Evolutionary conservation across 2,888 invertebrate genomes (phyloP), one percentile per base, ranked within the genome.

Genomic region (Volucella bombylans): DNA sequence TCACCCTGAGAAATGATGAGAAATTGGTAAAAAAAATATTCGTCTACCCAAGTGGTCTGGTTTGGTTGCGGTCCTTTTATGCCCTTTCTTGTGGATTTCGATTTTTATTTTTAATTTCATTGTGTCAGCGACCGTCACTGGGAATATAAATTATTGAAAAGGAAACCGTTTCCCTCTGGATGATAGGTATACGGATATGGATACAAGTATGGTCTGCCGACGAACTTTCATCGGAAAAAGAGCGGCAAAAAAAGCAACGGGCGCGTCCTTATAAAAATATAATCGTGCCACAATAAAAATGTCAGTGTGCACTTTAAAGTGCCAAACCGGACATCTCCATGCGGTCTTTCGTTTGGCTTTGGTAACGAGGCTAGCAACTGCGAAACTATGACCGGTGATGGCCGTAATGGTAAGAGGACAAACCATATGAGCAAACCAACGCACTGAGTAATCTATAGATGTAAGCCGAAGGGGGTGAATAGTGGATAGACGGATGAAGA

Each of bases 211-310:
- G 38, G 50, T 11, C 55, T 45, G 57, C 45, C 64, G 65, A 65
- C 67, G 8, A 49, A 67, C 47, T 64, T 49, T 65, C 55, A 55
- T 23, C 15, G 4, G 12, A 10, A 18, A 43, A 10, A 52, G 14
- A 52, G 14, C 15, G 18, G 14, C 9, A 8, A 47, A 50, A 59
- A 14, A 62, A 61, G 49, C 41, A 62, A 61, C 10, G 31, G 31
- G 39, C 10, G 50, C 10, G 9, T 80, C 74, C 80, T 65, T 83
- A 74, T 76, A 80, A 83, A 83, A 80, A 76, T 71, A 80, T 69
- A 79, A 83, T 74, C 80, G 54, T 71, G 12, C 49, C 49, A 61
- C 71, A 80, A 73, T 47, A 78, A 74, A 83, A 69, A 47, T 54
- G 68, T 69, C 79, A 74, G 59, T 61, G 62, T 71, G 80, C 74